Percentiles rank a stretch among this genome's conserved stretches.
Evolutionary conservation across 1,140 invertebrate species (phyloP).

Genomic region (Dreissena polymorpha): DNA sequence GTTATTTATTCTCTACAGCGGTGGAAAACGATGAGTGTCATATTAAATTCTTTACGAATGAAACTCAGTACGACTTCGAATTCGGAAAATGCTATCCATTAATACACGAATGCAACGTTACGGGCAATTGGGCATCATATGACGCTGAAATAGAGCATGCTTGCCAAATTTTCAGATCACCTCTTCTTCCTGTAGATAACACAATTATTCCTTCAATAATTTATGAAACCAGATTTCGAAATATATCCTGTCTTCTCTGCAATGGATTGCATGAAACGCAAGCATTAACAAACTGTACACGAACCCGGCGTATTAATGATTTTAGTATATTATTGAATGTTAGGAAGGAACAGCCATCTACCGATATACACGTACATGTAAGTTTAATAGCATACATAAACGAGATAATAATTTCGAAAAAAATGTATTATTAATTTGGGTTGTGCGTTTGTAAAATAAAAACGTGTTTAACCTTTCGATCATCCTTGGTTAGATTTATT

Average conservation of each 20-base stretch:
- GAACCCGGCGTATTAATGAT: not conserved
- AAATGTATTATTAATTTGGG: too few species aligned
- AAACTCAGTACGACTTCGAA: not conserved
- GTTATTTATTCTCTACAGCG: not conserved
- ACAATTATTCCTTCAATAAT: too few species aligned
- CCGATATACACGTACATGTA: too few species aligned
- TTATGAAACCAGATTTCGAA: not conserved
- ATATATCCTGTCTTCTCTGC: constrained; percentile 16
- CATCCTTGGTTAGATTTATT: too few species aligned
- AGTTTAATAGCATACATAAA: too few species aligned
- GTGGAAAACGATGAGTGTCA: constrained; percentile 3
- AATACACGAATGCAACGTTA: constrained; percentile 12
- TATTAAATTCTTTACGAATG: not conserved
- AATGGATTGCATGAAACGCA: not conserved
- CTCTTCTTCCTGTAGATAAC: not conserved
- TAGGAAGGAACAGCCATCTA: too few species aligned
- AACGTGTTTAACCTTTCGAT: too few species aligned
- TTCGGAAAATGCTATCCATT: not conserved
- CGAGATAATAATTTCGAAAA: too few species aligned
- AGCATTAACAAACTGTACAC: not conserved
- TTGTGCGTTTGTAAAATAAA: too few species aligned
- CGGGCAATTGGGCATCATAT: constrained; percentile 1
- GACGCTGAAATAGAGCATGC: not conserved
- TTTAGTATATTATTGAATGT: constrained; percentile 4
- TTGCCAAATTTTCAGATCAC: constrained; percentile 2